A percentile compares a stretch with the other conserved stretches of the same genome.
phyloP scores from a whole-genome alignment of 2,888 invertebrate genomes.

The Phengaris alcon region DNA sequence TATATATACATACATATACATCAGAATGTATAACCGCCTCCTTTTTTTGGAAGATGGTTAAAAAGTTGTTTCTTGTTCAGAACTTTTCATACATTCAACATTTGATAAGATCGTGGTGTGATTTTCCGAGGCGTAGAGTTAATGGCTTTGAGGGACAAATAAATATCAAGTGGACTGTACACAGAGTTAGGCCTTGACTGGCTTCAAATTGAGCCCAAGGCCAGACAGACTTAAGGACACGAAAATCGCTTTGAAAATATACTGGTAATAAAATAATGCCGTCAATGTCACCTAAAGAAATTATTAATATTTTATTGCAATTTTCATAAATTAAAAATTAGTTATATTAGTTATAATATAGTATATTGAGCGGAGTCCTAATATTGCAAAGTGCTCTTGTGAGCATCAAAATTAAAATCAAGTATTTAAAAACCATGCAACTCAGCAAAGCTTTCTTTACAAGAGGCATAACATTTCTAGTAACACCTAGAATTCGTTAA shows the following conservation, averaged over 20 bases:
- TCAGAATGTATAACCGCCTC: too few relatives aligned
- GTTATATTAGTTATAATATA: too few relatives aligned
- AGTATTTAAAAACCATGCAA: too few relatives aligned
- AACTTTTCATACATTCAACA: background rate
- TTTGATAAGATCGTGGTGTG: background rate
- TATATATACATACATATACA: too few relatives aligned
- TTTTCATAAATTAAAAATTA: background rate
- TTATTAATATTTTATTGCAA: background rate
- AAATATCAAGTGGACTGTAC: slow-evolving; percentile 12
- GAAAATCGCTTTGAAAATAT: background rate
- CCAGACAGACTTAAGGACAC: background rate
- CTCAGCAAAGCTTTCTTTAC: too few relatives aligned
- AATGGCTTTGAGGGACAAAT: background rate
- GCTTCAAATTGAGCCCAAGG: slow-evolving; percentile 14
- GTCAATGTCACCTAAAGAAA: background rate
- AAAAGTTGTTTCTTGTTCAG: background rate
- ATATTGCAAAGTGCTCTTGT: background rate
- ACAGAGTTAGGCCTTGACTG: background rate
- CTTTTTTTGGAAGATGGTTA: too few relatives aligned
- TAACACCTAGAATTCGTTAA: background rate
- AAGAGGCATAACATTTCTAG: too few relatives aligned
- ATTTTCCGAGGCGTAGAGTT: background rate
- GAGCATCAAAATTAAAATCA: background rate
- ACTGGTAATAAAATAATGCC: slow-evolving; percentile 9
- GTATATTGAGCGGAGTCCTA: background rate